phyloP scores from a whole-genome alignment of 2,113 vertebrate genomes.

The Ictidomys tridecemlineatus region DNA sequence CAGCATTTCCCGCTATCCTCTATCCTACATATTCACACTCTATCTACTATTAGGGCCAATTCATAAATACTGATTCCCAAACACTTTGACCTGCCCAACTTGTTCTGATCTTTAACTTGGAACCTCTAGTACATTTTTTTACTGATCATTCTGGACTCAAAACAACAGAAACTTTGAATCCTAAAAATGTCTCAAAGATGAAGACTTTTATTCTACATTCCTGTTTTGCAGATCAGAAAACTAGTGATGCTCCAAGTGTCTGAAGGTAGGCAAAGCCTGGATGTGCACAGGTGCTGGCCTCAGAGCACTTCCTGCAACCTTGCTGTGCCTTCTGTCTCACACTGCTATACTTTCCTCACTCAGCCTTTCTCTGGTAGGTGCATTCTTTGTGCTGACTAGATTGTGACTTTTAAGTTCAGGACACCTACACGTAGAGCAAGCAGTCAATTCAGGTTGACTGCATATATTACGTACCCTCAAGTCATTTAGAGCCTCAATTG shows the following conservation, averaged over 20 bases:
- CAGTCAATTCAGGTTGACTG: neutral
- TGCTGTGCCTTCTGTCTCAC: neutral
- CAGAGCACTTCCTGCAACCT: neutral
- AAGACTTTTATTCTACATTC: neutral
- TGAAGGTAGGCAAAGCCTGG: neutral
- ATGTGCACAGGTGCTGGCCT: neutral
- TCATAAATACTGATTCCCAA: neutral
- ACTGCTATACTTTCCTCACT: neutral
- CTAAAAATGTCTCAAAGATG: neutral
- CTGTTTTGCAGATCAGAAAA: neutral
- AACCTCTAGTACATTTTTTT: neutral
- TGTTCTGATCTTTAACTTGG: neutral
- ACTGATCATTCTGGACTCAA: neutral
- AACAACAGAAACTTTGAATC: neutral
- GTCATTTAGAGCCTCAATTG: constrained; percentile 18
- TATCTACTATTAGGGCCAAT: neutral
- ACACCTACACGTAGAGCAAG: neutral
- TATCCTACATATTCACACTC: neutral
- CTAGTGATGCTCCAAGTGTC: neutral
- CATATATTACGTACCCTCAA: neutral
- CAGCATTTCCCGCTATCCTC: neutral
- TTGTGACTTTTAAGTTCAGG: neutral
- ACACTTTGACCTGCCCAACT: neutral
- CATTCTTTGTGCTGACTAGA: neutral
- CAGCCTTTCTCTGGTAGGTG: neutral